Percentiles rank a stretch among this genome's conserved stretches.
phyloP scores from a whole-genome alignment of 1,140 invertebrate species.

The Sycophila sp. region DNA sequence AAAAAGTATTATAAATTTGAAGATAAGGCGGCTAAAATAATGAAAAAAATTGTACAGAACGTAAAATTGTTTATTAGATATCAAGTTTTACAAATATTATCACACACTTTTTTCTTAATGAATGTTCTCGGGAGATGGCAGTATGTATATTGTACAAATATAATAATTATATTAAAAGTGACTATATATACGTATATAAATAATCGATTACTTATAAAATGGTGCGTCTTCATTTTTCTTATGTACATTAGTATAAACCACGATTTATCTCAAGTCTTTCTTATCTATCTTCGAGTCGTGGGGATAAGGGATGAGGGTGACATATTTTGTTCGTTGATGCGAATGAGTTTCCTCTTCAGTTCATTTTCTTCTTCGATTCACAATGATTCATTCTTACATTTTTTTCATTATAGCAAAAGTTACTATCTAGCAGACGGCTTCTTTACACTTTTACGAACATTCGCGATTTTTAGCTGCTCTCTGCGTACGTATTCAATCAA shows the following conservation, averaged over 20 bases:
- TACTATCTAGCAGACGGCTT: conserved; percentile 38
- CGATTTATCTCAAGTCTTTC: conserved; percentile 10
- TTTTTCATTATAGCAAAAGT: not conserved
- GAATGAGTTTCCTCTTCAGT: not conserved
- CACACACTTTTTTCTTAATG: conserved; percentile 62
- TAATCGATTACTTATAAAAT: conserved; percentile 56
- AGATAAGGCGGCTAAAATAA: too few species aligned
- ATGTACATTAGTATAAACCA: conserved; percentile 51
- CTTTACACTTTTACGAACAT: conserved; percentile 37
- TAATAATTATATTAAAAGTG: conserved; percentile 56
- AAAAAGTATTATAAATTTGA: too few species aligned
- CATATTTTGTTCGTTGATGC: conserved; percentile 17
- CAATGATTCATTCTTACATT: conserved; percentile 12
- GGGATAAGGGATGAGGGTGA: not conserved
- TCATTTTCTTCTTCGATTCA: conserved; percentile 25
- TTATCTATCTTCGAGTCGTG: not conserved
- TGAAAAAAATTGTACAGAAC: conserved; percentile 50
- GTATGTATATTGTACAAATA: conserved; percentile 59
- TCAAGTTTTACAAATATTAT: conserved; percentile 66
- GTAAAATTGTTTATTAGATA: conserved; percentile 62
- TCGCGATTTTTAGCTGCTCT: conserved; percentile 40
- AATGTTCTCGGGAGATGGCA: conserved; percentile 58
- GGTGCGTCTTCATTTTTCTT: conserved; percentile 47
- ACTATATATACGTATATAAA: conserved; percentile 53
- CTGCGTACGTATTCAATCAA: conserved; percentile 45